A percentile compares a stretch with the other conserved stretches of the same genome.
These are phyloP conservation scores for Halictus ligatus DNA, from an alignment of 2,888 invertebrate species.

Conservation along the genomic window DNA sequence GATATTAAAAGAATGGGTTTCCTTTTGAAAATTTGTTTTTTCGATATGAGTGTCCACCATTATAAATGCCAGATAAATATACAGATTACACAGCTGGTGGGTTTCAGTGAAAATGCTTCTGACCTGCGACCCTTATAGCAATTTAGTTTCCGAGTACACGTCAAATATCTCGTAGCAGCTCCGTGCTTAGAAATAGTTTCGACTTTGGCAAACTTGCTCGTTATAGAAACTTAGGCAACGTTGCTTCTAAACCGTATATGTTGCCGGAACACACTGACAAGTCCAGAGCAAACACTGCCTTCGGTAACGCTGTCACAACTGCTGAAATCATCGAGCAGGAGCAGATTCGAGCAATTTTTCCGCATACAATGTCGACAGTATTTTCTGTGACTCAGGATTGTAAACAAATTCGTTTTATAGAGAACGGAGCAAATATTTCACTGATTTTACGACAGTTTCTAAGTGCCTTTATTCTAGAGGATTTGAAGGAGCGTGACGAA, in stretches of 20 bases:
- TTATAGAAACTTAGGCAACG: slow-evolving; percentile 11
- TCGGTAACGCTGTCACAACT: not conserved
- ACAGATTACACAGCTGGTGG: not conserved
- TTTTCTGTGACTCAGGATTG: not conserved
- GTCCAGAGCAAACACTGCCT: slow-evolving; percentile 15
- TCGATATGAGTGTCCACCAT: not conserved
- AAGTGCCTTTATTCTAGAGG: no score
- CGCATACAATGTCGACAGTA: not conserved
- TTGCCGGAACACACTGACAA: not conserved
- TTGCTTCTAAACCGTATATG: not conserved
- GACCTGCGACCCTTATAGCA: not conserved
- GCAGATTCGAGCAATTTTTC: not conserved
- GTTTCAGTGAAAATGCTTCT: not conserved
- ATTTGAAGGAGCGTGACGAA: not conserved
- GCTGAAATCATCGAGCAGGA: not conserved
- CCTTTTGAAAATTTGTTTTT: no score
- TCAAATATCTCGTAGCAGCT: not conserved
- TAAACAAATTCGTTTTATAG: not conserved
- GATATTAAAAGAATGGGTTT: no score
- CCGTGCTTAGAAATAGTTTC: not conserved
- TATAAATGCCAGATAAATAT: not conserved
- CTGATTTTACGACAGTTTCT: not conserved
- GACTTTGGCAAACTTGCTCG: slow-evolving; percentile 10
- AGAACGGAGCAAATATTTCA: not conserved
- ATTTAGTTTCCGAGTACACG: not conserved